Evolutionary conservation across 2,113 vertebrate species (phyloP).

Genomic region (Chelonoidis abingdonii): DNA sequence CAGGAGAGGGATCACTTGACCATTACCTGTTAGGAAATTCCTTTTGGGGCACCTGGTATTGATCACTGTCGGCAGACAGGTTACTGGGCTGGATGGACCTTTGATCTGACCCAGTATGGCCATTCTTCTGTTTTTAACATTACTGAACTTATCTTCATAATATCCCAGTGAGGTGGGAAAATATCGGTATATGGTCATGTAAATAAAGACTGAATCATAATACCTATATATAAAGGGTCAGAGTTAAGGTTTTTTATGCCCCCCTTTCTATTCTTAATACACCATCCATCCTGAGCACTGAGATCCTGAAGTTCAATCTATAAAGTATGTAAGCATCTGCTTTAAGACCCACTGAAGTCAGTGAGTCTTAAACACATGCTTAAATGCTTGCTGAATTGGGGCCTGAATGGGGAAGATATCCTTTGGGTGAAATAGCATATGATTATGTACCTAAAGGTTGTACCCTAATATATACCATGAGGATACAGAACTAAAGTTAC

Average conservation of each 20-base stretch:
- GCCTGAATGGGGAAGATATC: background rate
- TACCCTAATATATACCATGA: background rate
- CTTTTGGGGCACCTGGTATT: too few relatives aligned
- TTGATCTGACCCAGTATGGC: too few relatives aligned
- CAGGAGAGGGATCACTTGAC: too few relatives aligned
- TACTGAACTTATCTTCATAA: background rate
- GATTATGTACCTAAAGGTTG: background rate
- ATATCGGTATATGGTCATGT: background rate
- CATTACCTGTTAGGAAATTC: too few relatives aligned
- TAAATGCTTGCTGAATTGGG: accelerated
- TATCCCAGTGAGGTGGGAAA: background rate
- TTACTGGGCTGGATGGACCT: too few relatives aligned
- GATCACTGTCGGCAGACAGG: too few relatives aligned
- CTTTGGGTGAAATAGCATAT: background rate
- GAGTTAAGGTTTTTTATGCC: background rate
- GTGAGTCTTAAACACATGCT: background rate
- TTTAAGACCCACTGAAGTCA: background rate
- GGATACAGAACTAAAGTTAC: background rate
- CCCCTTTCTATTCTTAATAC: background rate
- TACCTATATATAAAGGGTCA: accelerated
- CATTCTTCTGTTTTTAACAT: too few relatives aligned
- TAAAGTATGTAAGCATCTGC: accelerated
- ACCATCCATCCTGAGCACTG: background rate
- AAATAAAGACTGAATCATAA: conserved; percentile 25
- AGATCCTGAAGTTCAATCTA: background rate